Percentiles rank a stretch among this genome's conserved stretches.
Conservation (phyloP, 2,888 invertebrate species). For the Arrhopalites spinosus region DNA sequence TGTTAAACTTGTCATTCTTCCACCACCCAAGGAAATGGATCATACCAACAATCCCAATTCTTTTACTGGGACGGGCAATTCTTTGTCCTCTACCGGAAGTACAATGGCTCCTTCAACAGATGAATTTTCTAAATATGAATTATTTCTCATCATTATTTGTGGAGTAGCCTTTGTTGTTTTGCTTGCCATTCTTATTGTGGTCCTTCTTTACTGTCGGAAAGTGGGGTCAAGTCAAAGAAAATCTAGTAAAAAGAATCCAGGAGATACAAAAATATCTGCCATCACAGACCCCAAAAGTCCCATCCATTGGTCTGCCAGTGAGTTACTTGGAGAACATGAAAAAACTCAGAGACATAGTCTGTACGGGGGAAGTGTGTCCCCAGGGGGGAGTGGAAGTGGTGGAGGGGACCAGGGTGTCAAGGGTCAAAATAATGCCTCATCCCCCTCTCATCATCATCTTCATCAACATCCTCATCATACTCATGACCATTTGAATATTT, state of each 20-base stretch:
- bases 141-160: slow-evolving; percentile 52
- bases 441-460: slow-evolving; percentile 11
- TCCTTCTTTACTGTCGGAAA: slow-evolving; percentile 52
- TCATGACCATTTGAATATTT: slow-evolving; percentile 5
- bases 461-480: slow-evolving; percentile 5
- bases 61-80: slow-evolving; percentile 46
- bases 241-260: slow-evolving; percentile 48
- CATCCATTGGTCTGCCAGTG: slow-evolving; percentile 65
- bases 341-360: slow-evolving; percentile 62
- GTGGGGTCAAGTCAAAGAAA: slow-evolving; percentile 47
- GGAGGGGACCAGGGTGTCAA: slow-evolving; percentile 42
- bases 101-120: slow-evolving; percentile 54
- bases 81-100: slow-evolving; percentile 45
- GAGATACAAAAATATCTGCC: slow-evolving; percentile 54
- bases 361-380: slow-evolving; percentile 55
- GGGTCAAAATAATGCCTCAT: slow-evolving; percentile 40
- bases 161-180: slow-evolving; percentile 52
- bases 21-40: slow-evolving; percentile 51
- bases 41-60: slow-evolving; percentile 41
- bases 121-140: slow-evolving; percentile 49
- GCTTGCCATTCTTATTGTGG: slow-evolving; percentile 49
- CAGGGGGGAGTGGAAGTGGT: slow-evolving; percentile 45
- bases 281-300: slow-evolving; percentile 55
- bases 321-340: slow-evolving; percentile 66
- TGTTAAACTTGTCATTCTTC: slow-evolving; percentile 46